Evolutionary conservation across 30 jellyfish, hydroid and myxozoan species (phyloP).

Genomic region (Aurelia coerulea): DNA sequence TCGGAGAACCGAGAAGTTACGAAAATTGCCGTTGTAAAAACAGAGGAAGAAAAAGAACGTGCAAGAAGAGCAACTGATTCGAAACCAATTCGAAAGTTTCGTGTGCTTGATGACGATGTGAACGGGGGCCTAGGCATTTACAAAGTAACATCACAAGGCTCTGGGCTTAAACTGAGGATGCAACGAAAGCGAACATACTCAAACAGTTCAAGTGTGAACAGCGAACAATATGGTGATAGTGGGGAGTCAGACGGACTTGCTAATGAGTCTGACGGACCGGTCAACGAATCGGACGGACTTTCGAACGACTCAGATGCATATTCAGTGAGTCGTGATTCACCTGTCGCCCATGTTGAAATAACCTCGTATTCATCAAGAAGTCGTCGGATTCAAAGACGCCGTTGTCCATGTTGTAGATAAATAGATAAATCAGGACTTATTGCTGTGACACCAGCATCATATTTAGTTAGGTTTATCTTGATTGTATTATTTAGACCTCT

Average conservation of each 20-base stretch:
- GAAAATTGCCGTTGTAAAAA: background rate
- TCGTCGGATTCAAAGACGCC: conserved; percentile 59
- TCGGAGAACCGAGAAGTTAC: background rate
- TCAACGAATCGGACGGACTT: conserved; percentile 4
- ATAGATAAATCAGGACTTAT: too few relatives aligned
- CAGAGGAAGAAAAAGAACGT: background rate
- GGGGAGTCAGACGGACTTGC: conserved; percentile 40
- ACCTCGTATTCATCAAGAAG: conserved; percentile 62
- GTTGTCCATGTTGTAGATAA: conserved; percentile 77
- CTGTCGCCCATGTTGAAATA: conserved; percentile 10
- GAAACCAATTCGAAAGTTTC: background rate
- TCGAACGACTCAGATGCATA: background rate
- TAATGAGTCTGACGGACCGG: conserved; percentile 15
- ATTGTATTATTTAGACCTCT: too few relatives aligned
- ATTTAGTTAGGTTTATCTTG: too few relatives aligned
- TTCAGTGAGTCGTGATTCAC: conserved; percentile 20
- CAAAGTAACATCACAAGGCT: conserved; percentile 67
- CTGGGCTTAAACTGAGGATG: conserved; percentile 67
- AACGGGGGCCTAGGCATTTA: conserved; percentile 36
- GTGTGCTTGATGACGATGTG: background rate
- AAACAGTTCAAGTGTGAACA: conserved; percentile 56
- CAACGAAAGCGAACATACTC: conserved; percentile 66
- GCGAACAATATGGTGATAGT: conserved; percentile 60
- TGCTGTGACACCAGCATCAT: too few relatives aligned
- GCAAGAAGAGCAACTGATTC: background rate